Base-by-base conservation (phyloP, 2,797 vertebrate species). In the Echiichthys vipera region DNA sequence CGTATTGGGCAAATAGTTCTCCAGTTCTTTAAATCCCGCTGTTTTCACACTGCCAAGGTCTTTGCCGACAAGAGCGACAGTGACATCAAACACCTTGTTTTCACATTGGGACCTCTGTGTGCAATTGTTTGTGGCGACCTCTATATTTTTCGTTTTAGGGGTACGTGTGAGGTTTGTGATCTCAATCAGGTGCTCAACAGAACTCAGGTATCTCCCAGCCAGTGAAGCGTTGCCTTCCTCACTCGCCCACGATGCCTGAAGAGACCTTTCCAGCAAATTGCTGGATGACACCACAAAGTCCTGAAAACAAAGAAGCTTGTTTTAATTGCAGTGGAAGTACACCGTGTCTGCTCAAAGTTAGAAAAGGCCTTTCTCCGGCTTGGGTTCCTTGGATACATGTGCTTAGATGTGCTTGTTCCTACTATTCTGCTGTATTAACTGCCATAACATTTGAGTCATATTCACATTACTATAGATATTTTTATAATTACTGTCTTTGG, bases 201-300 rank as follows among this genome's bases (percentile, higher is more conserved):
- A 76, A 0, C 0, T 0, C 71, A 96, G 57, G 68, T 90, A 94
- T 2, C 0, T 43, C 43, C 56, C 20, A 29, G 92, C 70, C 36
- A 91, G 0, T 9, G 56, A 11, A 0, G 0, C 0, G 36, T 7
- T 25, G 3, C 0, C 1, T 0, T 5, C 0, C 0, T 1, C 0
- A 3, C 0, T 0, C 0, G 0, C 7, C 92, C 93, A 93, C 0
- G 73, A 18, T 0, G 0, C 0, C 5, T 0, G 0, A 14, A 90
- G 74, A 62, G 58, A 42, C 0, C 1, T 0, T 0, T 90, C 71
- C 49, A 95, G 22, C 51, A 94, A 32, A 70, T 94, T 93, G 73
- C 93, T 95, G 51, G 90, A 86, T 45, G 93, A 85, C 0, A 8
- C 8, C 45, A 95, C 12, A 29, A 93, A 22, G 25, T 85, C 1